Evolutionary conservation across 2,888 invertebrate species (phyloP).

Genomic region (Criorhina ranunculi): DNA sequence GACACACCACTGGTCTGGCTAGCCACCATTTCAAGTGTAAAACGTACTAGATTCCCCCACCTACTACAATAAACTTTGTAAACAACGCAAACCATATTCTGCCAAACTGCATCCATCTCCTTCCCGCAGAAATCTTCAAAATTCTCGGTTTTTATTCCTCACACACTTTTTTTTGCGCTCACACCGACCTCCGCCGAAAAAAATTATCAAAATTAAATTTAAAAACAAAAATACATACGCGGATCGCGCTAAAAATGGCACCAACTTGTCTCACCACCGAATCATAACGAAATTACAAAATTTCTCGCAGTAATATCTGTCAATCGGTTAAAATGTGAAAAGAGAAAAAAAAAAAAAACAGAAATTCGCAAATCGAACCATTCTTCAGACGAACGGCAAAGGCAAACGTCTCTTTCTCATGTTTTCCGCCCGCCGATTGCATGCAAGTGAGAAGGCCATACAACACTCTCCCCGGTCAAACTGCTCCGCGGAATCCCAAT

Average conservation of each 20-base stretch:
- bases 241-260: slow-evolving; percentile 31
- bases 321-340: slow-evolving; percentile 38
- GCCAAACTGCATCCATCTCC: slow-evolving; percentile 23
- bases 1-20: neutral
- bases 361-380: slow-evolving; percentile 46
- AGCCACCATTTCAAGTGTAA: neutral
- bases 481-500: slow-evolving; percentile 33
- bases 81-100: slow-evolving; percentile 47
- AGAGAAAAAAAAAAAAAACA: no score
- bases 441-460: slow-evolving; percentile 48
- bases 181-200: neutral
- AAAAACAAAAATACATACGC: neutral
- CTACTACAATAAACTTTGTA: slow-evolving; percentile 54
- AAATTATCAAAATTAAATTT: neutral
- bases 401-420: slow-evolving; percentile 40
- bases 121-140: slow-evolving; percentile 29
- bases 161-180: slow-evolving; percentile 49
- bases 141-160: slow-evolving; percentile 45
- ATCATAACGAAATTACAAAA: neutral
- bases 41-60: slow-evolving; percentile 22
- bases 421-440: slow-evolving; percentile 36
- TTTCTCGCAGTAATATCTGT: neutral
- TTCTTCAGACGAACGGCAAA: slow-evolving; percentile 11
- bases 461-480: slow-evolving; percentile 25
- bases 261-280: neutral